Base-by-base conservation (phyloP, 2,113 vertebrate species). In the Hystrix brachyura region DNA sequence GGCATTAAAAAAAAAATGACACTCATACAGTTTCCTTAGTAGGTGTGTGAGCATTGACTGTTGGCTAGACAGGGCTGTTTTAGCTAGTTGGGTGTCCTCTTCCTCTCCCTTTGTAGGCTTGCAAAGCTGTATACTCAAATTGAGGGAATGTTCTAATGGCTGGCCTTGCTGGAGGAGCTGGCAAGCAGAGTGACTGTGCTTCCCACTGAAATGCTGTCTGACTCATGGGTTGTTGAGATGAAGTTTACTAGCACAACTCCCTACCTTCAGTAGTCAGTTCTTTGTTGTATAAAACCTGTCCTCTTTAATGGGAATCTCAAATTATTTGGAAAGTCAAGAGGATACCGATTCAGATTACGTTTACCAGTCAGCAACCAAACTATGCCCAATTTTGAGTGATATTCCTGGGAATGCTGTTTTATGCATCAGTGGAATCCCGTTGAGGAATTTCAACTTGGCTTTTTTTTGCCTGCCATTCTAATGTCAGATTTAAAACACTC, bases 401-500 rank as follows among this genome's bases (percentile, higher is more conserved):
- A 43, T 57, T 82, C 38, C 53, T 78, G 25, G 27, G 38, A 62
- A 34, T 17, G 1, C 29, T 46, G 32, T 80, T n/a, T 67, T 81
- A 43, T 11, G 11, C 34, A 10, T 96, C 34, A 62, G n/a, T 29
- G 10, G 48, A 65, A 71, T 60, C 34, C 27, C 65, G 14, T 67
- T 84, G 96, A 82, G 46, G 23, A 59, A 32, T 69, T 91, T n/a
- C 29, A 80, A 14, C 29, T 64, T 62, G 76, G 74, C 55, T 90
- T 87, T 48, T 67, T 80, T 87, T 87, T 43, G 82, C 19, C 57
- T 86, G 23, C 29, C 43, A 72, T 81, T 96, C 64, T 91, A n/a
- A 91, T 97, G 87, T 72, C 71, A 87, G 48, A 86, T 95, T 94
- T 69, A 91, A 69, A 94, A 59, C 15, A 46, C 55, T 29, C 13